Evolutionary conservation across 2,797 vertebrate genomes (phyloP), one percentile per base, ranked within the genome.

Genomic region (Rhinella marina): DNA sequence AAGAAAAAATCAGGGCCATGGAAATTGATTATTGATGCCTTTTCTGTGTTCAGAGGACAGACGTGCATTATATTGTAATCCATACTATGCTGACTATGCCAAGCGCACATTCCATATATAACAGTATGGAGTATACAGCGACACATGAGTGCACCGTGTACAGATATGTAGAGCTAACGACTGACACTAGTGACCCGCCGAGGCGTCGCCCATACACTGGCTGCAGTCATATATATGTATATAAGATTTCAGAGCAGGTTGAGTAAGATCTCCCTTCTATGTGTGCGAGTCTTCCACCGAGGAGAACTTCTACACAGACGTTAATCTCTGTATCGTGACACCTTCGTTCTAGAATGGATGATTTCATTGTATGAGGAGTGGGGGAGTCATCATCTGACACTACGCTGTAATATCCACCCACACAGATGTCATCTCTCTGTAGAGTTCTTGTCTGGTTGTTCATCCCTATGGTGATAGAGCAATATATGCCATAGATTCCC

Each of bases 201-300:
- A 48, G 12, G 41, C n/a, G 41, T 81, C 61, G 32, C 59, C 32
- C 32, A n/a, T 66, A n/a, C 79, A 25, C 79, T 14, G 57, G 57
- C 16, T 41, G 6, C 56, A 81, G 21, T 23, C 72, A 50, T 7
- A 19, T 75, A 50, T n/a, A 54, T 77, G 50, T 54, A n/a, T 54
- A 66, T 64, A 81, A 21, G 79, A 48, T 62, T 19, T 48, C 29
- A 17, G 56, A 59, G 77, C 14, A 17, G n/a, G 77, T 19, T 59
- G 54, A 29, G 27, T 19, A 52, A 25, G 48, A 54, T 77, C 50
- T 54, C 81, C 50, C 50, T 76, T 76, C 19, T 52, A 68, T 70
- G 81, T 56, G 57, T 85, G 16, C 82, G 23, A 57, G 83, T 85
- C 83, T 85, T 85, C 83, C 83, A 85, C n/a, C 57, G 72, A 50